Percentiles rank a stretch among this genome's conserved stretches.
These are phyloP conservation scores for Heteromormyrus szaboi DNA, from an alignment of 2,797 vertebrate genomes.

Conservation along the genomic window DNA sequence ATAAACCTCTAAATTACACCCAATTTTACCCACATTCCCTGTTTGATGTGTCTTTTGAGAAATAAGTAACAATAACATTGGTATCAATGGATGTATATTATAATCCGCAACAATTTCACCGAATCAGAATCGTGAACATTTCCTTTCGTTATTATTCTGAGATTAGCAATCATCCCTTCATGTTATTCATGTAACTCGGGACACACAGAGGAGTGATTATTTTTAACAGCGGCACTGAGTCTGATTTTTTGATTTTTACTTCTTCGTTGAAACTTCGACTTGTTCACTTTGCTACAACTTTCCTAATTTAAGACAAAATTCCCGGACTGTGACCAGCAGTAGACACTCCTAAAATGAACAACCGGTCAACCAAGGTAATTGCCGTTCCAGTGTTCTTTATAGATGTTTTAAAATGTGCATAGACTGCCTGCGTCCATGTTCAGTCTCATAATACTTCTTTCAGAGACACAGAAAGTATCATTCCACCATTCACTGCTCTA, in stretches of 20 bases:
- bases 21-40: neutral
- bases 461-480: neutral
- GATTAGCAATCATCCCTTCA: neutral
- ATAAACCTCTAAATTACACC: neutral
- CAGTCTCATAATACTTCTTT: neutral
- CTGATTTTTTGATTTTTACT: neutral
- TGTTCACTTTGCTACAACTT: neutral
- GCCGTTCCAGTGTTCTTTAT: neutral
- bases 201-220: neutral
- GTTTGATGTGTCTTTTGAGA: slow-evolving; percentile 7
- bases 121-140: neutral
- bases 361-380: neutral
- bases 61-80: neutral
- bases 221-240: neutral
- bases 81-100: neutral
- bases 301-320: neutral
- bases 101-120: neutral
- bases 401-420: neutral
- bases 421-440: neutral
- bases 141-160: neutral
- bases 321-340: neutral
- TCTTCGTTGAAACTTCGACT: neutral
- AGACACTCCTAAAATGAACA: neutral
- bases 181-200: neutral
- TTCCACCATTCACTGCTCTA: neutral